Conservation (phyloP, 2,113 vertebrate species). For the Tragelaphus scriptus region DNA sequence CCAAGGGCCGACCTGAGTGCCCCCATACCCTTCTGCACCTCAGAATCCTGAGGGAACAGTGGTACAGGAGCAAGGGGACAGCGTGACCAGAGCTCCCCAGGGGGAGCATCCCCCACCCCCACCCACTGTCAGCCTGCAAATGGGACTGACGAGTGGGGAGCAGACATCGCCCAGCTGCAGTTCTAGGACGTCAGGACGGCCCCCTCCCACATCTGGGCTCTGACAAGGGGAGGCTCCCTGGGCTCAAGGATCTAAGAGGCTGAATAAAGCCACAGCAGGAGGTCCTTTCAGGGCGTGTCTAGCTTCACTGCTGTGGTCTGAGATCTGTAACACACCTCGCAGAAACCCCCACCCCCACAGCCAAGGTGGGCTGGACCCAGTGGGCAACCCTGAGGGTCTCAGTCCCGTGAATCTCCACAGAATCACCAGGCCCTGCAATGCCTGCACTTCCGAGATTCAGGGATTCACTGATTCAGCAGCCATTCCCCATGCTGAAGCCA, state of each 20-base stretch:
- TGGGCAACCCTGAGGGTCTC: not conserved
- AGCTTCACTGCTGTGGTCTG: not conserved
- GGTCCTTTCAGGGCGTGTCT: not conserved
- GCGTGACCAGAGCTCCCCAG: not conserved
- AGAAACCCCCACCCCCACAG: too few species aligned
- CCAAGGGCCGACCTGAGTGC: not conserved
- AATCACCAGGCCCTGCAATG: too few species aligned
- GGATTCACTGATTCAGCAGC: not conserved
- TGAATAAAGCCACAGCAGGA: not conserved
- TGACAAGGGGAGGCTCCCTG: not conserved
- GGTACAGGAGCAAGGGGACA: not conserved
- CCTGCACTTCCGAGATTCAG: fast-evolving
- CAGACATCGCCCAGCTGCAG: too few species aligned
- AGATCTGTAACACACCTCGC: not conserved
- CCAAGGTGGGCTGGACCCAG: not conserved
- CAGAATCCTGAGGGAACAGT: too few species aligned
- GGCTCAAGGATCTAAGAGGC: not conserved
- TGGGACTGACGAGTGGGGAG: fast-evolving
- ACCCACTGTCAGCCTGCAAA: not conserved
- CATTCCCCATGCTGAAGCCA: fast-evolving
- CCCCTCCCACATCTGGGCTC: fast-evolving
- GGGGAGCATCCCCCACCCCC: not conserved
- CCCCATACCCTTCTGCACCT: not conserved
- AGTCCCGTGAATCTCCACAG: fast-evolving
- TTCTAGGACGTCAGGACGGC: fast-evolving